Base-by-base conservation (phyloP, 2,797 vertebrate genomes). In the Potorous gilbertii region DNA sequence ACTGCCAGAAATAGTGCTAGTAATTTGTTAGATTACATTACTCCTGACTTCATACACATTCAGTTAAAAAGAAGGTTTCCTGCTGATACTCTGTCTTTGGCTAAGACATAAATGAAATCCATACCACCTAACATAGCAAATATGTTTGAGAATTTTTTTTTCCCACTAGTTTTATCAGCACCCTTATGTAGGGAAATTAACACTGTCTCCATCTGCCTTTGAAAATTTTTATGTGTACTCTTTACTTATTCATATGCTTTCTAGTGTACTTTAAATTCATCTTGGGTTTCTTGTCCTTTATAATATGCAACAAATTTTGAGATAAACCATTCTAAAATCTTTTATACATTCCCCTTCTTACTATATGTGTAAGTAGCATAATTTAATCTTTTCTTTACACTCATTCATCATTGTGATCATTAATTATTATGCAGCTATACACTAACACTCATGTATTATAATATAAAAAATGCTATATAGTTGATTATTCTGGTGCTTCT, bases 31-130 rank as follows among this genome's bases (percentile, higher is more conserved):
- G 50, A 27, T 93, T n/a, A 59, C 6, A 92, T 56, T 54, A 92
- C 94, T 92, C 54, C 90, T 92, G 29, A 94, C 50, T 94, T 95
- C 34, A 96, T 0, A 93, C 46, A 90, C 34, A 93, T 93, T 56
- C 91, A 52, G 93, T 55, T 46, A 55, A 92, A 92, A 90, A 57
- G 92, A 90, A 40, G 54, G 0, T 91, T 14, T 92, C 74, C 52
- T 93, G 0, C 90, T 96, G 87, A 46, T 89, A 50, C 6, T 92
- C 50, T 95, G 92, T 89, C 5, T 92, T 95, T 94, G 96, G 14
- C 28, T 93, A 29, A 62, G 21, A 5, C 91, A 6, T 56, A 90
- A 92, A 14, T 24, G 28, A 28, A 95, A 28, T 95, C 56, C 91
- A 94, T 81, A 16, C 40, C 94, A 13, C 74, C 95, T 31, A 62